Percentiles rank a stretch among this genome's conserved stretches.
phyloP scores from a whole-genome alignment of 2,888 invertebrate genomes.

The Andrena fulva region DNA sequence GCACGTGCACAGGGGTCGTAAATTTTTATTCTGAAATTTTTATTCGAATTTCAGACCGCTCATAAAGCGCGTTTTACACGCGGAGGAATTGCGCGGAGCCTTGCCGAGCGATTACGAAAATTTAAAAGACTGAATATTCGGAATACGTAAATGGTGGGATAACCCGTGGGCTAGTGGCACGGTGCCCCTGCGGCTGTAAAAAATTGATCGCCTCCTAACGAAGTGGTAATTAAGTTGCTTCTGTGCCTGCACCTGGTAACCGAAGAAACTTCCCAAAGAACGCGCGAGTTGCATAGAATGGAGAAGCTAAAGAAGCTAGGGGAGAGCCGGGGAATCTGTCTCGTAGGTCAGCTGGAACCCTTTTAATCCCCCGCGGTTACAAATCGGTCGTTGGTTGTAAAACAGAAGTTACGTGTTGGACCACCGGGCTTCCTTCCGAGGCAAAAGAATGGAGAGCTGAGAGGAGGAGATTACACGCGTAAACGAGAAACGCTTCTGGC shows the following conservation, averaged over 20 bases:
- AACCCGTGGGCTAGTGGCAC: not conserved
- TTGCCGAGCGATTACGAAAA: slow-evolving; percentile 23
- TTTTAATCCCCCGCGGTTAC: not conserved
- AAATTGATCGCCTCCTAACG: slow-evolving; percentile 19
- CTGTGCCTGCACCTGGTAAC: not conserved
- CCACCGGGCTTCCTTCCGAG: not conserved
- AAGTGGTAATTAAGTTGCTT: slow-evolving; percentile 1
- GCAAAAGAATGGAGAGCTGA: not conserved
- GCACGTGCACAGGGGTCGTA: not conserved
- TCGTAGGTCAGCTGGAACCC: not conserved
- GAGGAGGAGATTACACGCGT: slow-evolving; percentile 32
- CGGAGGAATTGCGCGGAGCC: slow-evolving; percentile 1
- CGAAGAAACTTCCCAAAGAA: not conserved
- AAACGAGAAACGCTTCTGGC: slow-evolving; percentile 39
- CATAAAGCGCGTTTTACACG: slow-evolving; percentile 10
- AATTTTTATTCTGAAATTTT: slow-evolving; percentile 36
- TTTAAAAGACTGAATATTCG: slow-evolving; percentile 27
- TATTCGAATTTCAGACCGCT: slow-evolving; percentile 12
- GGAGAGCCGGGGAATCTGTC: not conserved
- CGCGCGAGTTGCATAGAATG: not conserved
- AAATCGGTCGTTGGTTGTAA: not conserved
- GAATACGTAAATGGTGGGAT: slow-evolving; percentile 17
- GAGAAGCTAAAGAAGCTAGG: not conserved
- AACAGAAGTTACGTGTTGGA: not conserved
- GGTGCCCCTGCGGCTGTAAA: not conserved